phyloP scores from a whole-genome alignment of 2,888 invertebrate genomes.

The Tyria jacobaeae region DNA sequence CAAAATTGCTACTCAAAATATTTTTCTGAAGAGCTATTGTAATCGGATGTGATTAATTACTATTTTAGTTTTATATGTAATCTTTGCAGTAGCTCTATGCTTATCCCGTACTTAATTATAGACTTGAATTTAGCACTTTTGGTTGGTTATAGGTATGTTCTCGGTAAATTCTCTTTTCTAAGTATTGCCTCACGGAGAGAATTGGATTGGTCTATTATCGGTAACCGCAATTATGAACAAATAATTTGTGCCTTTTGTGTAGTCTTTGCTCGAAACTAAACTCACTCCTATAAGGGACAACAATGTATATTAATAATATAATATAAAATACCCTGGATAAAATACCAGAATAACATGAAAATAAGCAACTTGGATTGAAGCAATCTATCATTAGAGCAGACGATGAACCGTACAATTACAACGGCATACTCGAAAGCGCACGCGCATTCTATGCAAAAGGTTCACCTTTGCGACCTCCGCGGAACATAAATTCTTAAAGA shows the following conservation, averaged over 20 bases:
- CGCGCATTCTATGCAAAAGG: conserved; percentile 36
- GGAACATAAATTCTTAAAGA: conserved; percentile 48
- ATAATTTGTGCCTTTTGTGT: too few relatives aligned
- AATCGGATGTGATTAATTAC: background rate
- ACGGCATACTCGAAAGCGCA: conserved; percentile 20
- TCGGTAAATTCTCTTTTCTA: background rate
- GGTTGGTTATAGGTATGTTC: background rate
- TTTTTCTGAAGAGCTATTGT: background rate
- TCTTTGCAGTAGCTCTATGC: background rate
- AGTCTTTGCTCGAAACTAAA: too few relatives aligned
- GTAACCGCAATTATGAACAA: too few relatives aligned
- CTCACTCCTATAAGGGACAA: too few relatives aligned
- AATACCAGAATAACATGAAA: background rate
- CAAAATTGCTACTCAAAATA: background rate
- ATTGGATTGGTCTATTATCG: too few relatives aligned
- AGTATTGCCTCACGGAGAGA: background rate
- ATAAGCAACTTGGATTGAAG: conserved; percentile 18
- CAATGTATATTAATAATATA: too few relatives aligned
- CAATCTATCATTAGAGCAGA: conserved; percentile 34
- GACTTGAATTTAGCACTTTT: background rate
- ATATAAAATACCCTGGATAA: background rate
- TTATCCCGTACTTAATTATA: background rate
- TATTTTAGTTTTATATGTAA: background rate
- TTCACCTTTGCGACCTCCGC: conserved; percentile 38
- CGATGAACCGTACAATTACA: conserved; percentile 38